phyloP scores from a whole-genome alignment of 1,140 invertebrate species.

The Physella acuta region DNA sequence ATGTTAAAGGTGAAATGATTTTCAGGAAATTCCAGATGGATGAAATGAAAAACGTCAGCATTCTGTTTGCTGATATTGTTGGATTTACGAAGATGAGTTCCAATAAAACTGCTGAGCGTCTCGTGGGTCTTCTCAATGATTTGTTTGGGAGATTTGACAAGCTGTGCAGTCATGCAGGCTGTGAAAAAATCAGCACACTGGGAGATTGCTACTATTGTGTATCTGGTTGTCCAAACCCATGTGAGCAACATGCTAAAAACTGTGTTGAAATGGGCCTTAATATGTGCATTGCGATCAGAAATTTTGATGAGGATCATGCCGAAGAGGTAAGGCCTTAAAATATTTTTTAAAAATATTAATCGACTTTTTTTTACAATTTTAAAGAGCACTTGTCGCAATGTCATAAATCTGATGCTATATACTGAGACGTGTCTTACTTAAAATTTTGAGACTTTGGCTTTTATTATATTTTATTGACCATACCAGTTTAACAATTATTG shows the following conservation, averaged over 20 bases:
- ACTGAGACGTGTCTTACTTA: not conserved
- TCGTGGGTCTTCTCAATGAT: constrained; percentile 89
- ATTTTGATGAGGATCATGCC: constrained; percentile 60
- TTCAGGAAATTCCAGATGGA: constrained; percentile 77
- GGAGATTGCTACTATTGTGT: constrained; percentile 96
- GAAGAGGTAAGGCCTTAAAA: constrained; percentile 40
- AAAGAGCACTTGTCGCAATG: no score
- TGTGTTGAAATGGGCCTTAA: constrained; percentile 94
- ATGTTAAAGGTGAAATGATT: constrained; percentile 47
- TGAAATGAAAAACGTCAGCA: constrained; percentile 79
- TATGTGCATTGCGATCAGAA: constrained; percentile 91
- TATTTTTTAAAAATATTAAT: not conserved
- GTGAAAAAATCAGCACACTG: constrained; percentile 69
- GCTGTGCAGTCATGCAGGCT: constrained; percentile 69
- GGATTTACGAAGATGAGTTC: constrained; percentile 97
- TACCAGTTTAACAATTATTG: no score
- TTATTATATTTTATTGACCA: no score
- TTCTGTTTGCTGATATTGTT: constrained; percentile 97
- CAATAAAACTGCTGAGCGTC: constrained; percentile 75
- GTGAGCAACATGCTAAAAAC: constrained; percentile 87
- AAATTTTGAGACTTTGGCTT: no score
- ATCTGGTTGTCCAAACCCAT: constrained; percentile 82
- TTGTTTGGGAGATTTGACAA: constrained; percentile 95
- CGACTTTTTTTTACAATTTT: no score
- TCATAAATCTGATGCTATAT: not conserved